Conservation (phyloP, 2,113 vertebrate genomes). For the Raja brachyura region DNA sequence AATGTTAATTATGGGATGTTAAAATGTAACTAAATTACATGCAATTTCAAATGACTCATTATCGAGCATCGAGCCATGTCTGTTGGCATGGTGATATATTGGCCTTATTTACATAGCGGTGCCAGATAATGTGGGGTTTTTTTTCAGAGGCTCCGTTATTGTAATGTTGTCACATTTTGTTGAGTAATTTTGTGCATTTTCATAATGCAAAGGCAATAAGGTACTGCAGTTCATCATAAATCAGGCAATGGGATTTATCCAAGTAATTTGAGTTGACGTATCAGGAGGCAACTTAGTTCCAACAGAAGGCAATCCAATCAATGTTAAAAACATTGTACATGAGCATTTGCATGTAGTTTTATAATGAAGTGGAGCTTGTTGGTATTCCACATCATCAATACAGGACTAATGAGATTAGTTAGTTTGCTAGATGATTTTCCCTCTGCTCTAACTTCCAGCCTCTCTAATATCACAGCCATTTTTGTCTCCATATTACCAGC, state of each 20-base stretch:
- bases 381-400: conserved; percentile 6
- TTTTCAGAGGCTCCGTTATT: not conserved
- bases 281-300: conserved; percentile 3
- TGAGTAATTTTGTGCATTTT: conserved; percentile 28
- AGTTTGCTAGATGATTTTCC: conserved; percentile 18
- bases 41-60: conserved; percentile 35
- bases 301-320: conserved; percentile 28
- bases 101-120: conserved; percentile 6
- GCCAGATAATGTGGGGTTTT: not conserved
- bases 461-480: conserved; percentile 20
- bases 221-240: not conserved
- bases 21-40: conserved; percentile 38
- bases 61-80: conserved; percentile 16
- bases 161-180: conserved; percentile 6
- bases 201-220: conserved; percentile 16
- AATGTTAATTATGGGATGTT: conserved; percentile 31
- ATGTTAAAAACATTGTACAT: not conserved
- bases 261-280: conserved; percentile 18
- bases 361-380: conserved; percentile 32
- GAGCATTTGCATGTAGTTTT: conserved; percentile 19
- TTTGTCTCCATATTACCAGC: not conserved
- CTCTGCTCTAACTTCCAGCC: not conserved
- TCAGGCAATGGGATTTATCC: conserved; percentile 27
- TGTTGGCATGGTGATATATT: conserved; percentile 30
- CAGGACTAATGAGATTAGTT: conserved; percentile 27